Conservation (phyloP, 2,113 vertebrate genomes). For the Apaloderma vittatum region DNA sequence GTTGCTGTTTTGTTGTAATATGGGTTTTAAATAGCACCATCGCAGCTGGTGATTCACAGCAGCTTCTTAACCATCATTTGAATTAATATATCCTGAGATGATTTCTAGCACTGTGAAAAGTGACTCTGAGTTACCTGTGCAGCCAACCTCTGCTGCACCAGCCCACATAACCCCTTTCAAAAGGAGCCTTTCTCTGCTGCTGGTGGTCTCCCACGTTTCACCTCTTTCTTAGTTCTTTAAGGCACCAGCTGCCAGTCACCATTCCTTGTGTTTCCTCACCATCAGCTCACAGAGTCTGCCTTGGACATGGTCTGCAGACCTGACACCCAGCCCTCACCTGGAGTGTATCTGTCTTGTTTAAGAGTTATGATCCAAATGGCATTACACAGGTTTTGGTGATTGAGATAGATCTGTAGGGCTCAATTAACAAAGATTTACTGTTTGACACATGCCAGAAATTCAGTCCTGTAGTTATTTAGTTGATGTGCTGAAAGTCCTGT, state of each 20-base stretch:
- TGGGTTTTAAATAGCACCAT: neutral
- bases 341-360: fast-evolving
- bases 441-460: neutral
- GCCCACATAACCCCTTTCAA: fast-evolving
- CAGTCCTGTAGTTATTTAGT: neutral
- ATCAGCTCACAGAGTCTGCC: neutral
- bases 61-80: neutral
- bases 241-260: neutral
- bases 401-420: neutral
- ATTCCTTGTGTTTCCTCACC: neutral
- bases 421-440: neutral
- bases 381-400: neutral
- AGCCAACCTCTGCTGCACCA: neutral
- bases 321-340: neutral
- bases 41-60: neutral
- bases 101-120: neutral
- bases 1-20: neutral
- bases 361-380: neutral
- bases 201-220: fast-evolving
- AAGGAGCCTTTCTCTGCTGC: neutral
- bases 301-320: neutral
- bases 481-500: neutral
- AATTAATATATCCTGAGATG: neutral
- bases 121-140: neutral
- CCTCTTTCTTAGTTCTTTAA: neutral